phyloP scores from a whole-genome alignment of 2,888 invertebrate species.

The Muscina levida region DNA sequence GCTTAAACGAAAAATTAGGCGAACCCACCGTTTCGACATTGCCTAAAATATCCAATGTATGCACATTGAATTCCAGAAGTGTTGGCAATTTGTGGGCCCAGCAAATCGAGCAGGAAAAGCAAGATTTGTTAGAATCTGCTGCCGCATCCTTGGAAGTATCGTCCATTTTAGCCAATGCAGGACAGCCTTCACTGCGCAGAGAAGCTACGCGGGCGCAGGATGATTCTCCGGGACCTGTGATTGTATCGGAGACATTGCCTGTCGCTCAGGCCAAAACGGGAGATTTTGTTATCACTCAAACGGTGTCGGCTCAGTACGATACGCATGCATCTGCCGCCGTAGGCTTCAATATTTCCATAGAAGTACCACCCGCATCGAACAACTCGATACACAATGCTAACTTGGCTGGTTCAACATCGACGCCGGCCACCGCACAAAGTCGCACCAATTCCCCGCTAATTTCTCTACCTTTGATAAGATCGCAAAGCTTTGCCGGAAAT shows the following conservation, averaged over 20 bases:
- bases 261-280: slow-evolving; percentile 66
- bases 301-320: slow-evolving; percentile 70
- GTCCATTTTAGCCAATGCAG: slow-evolving; percentile 58
- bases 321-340: slow-evolving; percentile 55
- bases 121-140: slow-evolving; percentile 55
- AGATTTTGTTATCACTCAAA: slow-evolving; percentile 69
- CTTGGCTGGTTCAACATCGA: slow-evolving; percentile 11
- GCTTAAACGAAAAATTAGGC: slow-evolving; percentile 52
- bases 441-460: background rate
- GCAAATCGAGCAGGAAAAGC: slow-evolving; percentile 62
- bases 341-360: slow-evolving; percentile 71
- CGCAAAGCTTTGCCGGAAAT: too few species aligned
- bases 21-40: slow-evolving; percentile 4
- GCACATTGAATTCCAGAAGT: slow-evolving; percentile 57
- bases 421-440: background rate
- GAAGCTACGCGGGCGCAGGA: slow-evolving; percentile 35
- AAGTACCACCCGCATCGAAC: slow-evolving; percentile 11
- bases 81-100: slow-evolving; percentile 57
- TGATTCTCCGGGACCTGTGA: slow-evolving; percentile 64
- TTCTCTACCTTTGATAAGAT: too few species aligned
- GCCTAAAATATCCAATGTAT: slow-evolving; percentile 66
- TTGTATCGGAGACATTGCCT: slow-evolving; percentile 68
- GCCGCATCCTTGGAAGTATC: slow-evolving; percentile 63
- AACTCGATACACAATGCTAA: background rate
- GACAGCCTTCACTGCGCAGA: slow-evolving; percentile 17